Evolutionary conservation across 2,797 vertebrate genomes (phyloP).

Genomic region (Myotis planiceps): DNA sequence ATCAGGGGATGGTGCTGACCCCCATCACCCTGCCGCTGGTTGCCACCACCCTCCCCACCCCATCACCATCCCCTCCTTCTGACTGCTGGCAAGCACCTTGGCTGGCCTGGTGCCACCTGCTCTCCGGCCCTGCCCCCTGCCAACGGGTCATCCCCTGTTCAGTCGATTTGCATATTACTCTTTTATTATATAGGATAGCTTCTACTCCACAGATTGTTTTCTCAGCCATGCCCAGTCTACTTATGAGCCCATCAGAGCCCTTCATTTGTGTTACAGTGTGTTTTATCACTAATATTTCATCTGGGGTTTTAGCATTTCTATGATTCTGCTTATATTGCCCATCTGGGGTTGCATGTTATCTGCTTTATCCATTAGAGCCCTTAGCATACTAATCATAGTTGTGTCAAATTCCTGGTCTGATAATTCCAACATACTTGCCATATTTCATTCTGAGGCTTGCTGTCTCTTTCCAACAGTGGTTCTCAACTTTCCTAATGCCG

Average conservation of each 20-base stretch:
- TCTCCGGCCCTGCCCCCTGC: too few species aligned
- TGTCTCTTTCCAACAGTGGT: not conserved
- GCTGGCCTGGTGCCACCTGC: too few species aligned
- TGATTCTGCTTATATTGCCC: not conserved
- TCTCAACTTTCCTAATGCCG: too few species aligned
- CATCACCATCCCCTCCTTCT: too few species aligned
- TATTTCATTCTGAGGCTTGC: not conserved
- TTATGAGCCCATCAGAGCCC: not conserved
- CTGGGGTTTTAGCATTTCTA: not conserved
- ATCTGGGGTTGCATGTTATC: not conserved
- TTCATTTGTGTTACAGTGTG: not conserved
- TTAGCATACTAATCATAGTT: not conserved
- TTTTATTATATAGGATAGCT: too few species aligned
- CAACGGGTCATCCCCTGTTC: too few species aligned
- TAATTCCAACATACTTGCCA: not conserved
- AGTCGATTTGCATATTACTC: too few species aligned
- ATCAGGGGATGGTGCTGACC: too few species aligned
- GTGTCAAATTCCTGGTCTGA: not conserved
- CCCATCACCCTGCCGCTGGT: too few species aligned
- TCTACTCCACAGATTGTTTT: not conserved
- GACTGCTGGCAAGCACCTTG: too few species aligned
- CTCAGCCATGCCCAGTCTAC: not conserved
- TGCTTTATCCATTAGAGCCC: not conserved
- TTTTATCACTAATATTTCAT: not conserved
- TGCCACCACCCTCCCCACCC: accelerated